A percentile compares a stretch with the other conserved stretches of the same genome.
Conservation (phyloP, 2,797 vertebrate species). For the Alfaro cultratus region DNA sequence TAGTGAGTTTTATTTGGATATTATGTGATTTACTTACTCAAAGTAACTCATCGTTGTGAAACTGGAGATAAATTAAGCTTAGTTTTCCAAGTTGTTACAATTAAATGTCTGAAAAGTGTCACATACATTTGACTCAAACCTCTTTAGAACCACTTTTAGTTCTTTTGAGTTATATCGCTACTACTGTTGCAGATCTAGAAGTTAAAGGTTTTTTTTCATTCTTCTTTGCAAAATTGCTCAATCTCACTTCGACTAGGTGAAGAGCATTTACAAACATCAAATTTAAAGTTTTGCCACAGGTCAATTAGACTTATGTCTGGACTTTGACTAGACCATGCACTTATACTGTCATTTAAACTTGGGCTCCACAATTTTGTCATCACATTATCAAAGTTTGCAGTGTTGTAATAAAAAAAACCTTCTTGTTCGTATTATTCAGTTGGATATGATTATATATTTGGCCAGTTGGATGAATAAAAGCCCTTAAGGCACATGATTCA, state of each 20-base stretch:
- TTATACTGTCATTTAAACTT: neutral
- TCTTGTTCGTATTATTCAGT: neutral
- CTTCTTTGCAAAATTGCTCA: neutral
- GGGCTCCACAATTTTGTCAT: neutral
- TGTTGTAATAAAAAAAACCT: neutral
- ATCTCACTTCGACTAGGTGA: neutral
- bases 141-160: neutral
- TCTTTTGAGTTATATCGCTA: neutral
- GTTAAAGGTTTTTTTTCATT: neutral
- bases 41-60: neutral
- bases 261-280: neutral
- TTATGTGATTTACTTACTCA: neutral
- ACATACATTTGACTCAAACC: neutral
- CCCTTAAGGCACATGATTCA: neutral
- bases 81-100: neutral
- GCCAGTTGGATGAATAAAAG: neutral
- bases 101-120: neutral
- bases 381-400: neutral
- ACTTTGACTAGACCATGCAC: neutral
- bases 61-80: neutral
- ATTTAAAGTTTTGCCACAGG: neutral
- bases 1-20: neutral
- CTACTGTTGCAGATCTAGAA: neutral
- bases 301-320: neutral
- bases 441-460: slow-evolving; percentile 3